phyloP scores from a whole-genome alignment of 1,140 invertebrate genomes.

The Hypothenemus hampei region DNA sequence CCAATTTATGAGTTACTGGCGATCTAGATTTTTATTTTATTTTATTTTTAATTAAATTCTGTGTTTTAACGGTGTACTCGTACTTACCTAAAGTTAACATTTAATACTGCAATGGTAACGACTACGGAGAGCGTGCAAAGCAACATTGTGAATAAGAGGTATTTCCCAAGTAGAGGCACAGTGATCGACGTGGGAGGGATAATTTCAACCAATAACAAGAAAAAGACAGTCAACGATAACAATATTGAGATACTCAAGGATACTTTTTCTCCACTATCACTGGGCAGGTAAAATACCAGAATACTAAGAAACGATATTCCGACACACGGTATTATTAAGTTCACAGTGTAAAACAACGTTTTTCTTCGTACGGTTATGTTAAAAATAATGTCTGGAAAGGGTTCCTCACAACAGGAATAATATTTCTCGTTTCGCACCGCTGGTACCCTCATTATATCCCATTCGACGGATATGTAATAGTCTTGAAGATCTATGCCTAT shows the following conservation, averaged over 20 bases:
- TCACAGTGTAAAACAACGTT: constrained; percentile 96
- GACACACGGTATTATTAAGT: constrained; percentile 93
- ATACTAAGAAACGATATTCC: constrained; percentile 96
- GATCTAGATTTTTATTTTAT: too few relatives aligned
- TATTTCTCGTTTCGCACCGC: constrained; percentile 83
- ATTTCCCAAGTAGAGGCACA: constrained; percentile 95
- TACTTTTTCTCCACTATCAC: constrained; percentile 96
- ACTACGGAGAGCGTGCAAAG: constrained; percentile 96
- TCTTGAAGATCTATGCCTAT: constrained; percentile 89
- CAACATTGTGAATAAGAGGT: constrained; percentile 99
- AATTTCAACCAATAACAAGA: constrained; percentile 94
- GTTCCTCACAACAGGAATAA: constrained; percentile 86
- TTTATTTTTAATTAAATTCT: too few relatives aligned
- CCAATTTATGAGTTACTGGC: constrained; percentile 93
- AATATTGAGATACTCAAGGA: constrained; percentile 97
- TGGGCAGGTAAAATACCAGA: constrained; percentile 97
- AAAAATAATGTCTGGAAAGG: constrained; percentile 95
- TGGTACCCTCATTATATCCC: constrained; percentile 91
- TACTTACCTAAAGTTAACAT: constrained; percentile 91
- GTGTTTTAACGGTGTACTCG: too few relatives aligned
- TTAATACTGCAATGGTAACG: constrained; percentile 95
- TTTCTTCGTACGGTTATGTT: constrained; percentile 94
- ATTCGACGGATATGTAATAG: constrained; percentile 95
- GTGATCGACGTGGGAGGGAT: constrained; percentile 99
- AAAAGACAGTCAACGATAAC: constrained; percentile 97